Base-by-base conservation (phyloP, 2,888 invertebrate species). In the Sphaerophoria taeniata region DNA sequence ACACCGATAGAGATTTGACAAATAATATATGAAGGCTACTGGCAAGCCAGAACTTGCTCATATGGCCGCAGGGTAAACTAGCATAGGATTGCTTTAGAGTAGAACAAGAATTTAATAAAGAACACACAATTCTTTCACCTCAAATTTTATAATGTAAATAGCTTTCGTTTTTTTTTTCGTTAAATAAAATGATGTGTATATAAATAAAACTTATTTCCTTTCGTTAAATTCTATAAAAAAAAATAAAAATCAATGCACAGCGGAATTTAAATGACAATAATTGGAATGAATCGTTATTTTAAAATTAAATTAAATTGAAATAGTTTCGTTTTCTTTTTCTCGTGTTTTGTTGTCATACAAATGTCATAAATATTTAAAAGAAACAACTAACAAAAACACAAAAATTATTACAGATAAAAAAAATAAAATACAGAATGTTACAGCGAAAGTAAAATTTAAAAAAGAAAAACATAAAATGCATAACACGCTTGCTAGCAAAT, bases 251-350 rank as follows among this genome's bases (percentile, higher is more conserved):
- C n/a, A n/a, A 85, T 70, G 76, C 70, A 61, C 69, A 63, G 72
- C 80, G 81, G 85, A 85, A 85, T 85, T 81, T 85, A 55, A 85
- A 71, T 72, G 79, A 80, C 63, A 81, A 85, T 85, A n/a, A n/a
- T n/a, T 85, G 85, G 85, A 85, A 85, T 85, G 85, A 81, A 81
- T 85, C 61, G 60, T 56, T 76, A 75, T 49, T 67, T 71, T 71
- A 75, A 72, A 80, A 61, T 71, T 80, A 84, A 84, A 79, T 72
- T 72, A 84, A 84, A 75, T 71, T 67, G 71, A 75, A 79, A 71
- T 80, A 74, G 78, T 47, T 60, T 53, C 34, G 60, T 43, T 56
- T 49, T 63, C 65, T 67, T 24, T 67, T 53, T 51, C 39, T 65
- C 63, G 51, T 76, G 67, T 65, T 67, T 51, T 73, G 72, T 71